A percentile compares a stretch with the other conserved stretches of the same genome.
These are phyloP conservation scores for Orthosia gracilis DNA, from an alignment of 2,888 invertebrate species.

Conservation along the genomic window DNA sequence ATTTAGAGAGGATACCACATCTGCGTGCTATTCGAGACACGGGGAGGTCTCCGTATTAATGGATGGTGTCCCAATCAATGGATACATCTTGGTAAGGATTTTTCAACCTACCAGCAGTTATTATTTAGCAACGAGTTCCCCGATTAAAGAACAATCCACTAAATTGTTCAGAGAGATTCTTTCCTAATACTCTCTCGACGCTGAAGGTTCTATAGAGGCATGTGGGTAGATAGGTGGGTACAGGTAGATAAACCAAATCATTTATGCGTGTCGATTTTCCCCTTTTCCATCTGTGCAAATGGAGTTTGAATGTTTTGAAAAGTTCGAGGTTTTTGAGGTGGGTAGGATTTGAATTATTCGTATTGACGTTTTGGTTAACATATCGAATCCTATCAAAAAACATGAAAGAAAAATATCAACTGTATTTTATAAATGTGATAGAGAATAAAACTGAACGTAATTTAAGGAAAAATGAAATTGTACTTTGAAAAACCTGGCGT, in stretches of 20 bases:
- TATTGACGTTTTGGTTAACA: not conserved
- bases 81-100: no score
- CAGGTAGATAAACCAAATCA: slow-evolving; percentile 22
- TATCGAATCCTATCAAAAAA: not conserved
- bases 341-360: not conserved
- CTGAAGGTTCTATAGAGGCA: not conserved
- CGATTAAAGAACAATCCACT: slow-evolving; percentile 38
- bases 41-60: no score
- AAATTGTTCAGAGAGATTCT: slow-evolving; percentile 40
- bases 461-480: not conserved
- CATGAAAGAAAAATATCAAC: not conserved
- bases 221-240: not conserved
- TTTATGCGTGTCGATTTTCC: slow-evolving; percentile 31
- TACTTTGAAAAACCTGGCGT: not conserved
- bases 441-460: not conserved
- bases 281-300: slow-evolving; percentile 31
- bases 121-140: not conserved
- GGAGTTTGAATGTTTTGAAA: slow-evolving; percentile 15
- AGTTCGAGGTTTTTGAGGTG: not conserved
- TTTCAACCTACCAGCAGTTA: not conserved
- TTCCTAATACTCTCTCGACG: slow-evolving; percentile 7
- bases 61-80: no score
- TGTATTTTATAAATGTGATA: not conserved
- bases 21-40: no score
- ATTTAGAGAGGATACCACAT: no score